Evolutionary conservation across 2,113 vertebrate genomes (phyloP).

Genomic region (Riparia riparia): DNA sequence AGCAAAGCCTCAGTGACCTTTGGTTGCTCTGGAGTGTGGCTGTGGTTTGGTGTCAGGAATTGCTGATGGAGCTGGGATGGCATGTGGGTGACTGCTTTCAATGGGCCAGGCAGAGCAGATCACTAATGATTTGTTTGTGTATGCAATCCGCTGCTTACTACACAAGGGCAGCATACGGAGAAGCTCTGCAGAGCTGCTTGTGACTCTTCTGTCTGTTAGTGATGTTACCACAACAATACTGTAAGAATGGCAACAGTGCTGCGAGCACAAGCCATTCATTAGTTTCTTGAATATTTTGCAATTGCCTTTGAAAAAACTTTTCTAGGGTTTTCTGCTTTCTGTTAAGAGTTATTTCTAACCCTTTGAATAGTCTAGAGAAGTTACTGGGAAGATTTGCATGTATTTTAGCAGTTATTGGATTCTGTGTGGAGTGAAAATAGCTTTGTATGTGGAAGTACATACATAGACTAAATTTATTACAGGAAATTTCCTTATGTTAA

Average conservation of each 20-base stretch:
- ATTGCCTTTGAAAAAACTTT: background rate
- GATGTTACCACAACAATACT: background rate
- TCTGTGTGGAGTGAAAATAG: background rate
- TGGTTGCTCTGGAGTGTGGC: background rate
- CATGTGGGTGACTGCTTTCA: background rate
- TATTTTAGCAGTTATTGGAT: background rate
- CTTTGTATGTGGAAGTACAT: background rate
- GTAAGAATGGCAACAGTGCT: background rate
- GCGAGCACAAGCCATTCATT: background rate
- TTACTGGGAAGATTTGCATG: background rate
- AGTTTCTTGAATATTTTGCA: background rate
- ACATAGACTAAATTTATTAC: background rate
- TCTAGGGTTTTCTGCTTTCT: background rate
- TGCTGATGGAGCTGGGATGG: background rate
- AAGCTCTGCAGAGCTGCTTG: background rate
- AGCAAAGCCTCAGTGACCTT: background rate
- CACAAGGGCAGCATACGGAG: background rate
- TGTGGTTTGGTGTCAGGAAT: background rate
- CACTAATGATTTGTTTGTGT: background rate
- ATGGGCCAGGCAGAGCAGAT: background rate
- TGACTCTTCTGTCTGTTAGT: background rate
- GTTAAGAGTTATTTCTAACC: background rate
- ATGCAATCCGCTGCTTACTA: background rate
- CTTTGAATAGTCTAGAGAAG: background rate
- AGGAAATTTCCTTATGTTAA: background rate